Evolutionary conservation across 2,888 invertebrate genomes (phyloP).

Genomic region (Acholoe squamosa): DNA sequence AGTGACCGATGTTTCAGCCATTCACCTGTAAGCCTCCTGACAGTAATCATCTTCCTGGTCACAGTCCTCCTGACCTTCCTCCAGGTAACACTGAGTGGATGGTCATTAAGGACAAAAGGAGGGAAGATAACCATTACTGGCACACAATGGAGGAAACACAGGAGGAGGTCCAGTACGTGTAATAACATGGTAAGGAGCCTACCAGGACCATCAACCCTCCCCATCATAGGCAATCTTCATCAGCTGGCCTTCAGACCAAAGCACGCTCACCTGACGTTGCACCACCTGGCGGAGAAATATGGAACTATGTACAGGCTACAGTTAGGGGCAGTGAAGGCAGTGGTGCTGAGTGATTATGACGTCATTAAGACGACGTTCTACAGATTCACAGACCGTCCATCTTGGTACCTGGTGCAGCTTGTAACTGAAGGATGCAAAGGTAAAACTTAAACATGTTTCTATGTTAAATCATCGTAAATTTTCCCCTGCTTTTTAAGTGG

Average conservation of each 20-base stretch:
- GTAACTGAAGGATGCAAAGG: neutral
- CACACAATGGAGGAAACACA: neutral
- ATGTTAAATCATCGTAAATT: no score
- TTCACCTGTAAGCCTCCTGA: no score
- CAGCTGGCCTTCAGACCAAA: neutral
- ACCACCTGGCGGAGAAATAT: neutral
- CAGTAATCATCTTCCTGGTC: no score
- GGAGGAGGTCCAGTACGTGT: no score
- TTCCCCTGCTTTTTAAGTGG: no score
- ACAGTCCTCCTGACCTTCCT: no score
- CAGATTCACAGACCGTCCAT: neutral
- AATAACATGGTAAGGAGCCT: neutral
- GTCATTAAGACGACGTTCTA: slow-evolving; percentile 12
- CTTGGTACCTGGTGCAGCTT: slow-evolving; percentile 1
- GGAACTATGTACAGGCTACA: neutral
- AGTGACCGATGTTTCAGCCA: no score
- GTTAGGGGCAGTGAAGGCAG: neutral
- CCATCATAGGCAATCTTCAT: neutral
- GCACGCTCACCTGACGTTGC: neutral
- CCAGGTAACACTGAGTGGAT: no score
- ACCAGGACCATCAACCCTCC: neutral
- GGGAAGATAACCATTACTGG: no score
- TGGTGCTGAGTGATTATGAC: slow-evolving; percentile 28
- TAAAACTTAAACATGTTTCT: neutral
- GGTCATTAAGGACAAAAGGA: no score